Percentiles rank a stretch among this genome's conserved stretches.
Conservation (phyloP, 2,888 invertebrate species). For the Tetragonula carbonaria region DNA sequence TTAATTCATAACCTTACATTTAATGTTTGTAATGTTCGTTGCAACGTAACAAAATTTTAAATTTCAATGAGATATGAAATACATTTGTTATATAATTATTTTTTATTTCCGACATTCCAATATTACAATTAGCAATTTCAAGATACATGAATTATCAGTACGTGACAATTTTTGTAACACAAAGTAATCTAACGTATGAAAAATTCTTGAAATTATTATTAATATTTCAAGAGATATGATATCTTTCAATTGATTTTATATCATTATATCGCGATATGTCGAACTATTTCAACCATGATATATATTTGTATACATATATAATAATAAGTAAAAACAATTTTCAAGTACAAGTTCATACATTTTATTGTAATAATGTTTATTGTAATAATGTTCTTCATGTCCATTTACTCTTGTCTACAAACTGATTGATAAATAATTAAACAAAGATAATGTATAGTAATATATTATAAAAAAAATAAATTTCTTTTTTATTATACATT, state of each 20-base stretch:
- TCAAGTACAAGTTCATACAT: neutral
- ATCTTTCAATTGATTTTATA: neutral
- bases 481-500: neutral
- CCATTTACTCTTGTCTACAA: neutral
- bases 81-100: neutral
- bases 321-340: neutral
- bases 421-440: neutral
- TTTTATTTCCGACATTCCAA: neutral
- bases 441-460: neutral
- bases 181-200: neutral
- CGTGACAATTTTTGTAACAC: neutral
- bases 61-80: neutral
- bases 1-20: neutral
- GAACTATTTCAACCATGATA: neutral
- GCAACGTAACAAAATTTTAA: neutral
- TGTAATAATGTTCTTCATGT: neutral
- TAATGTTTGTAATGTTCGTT: constrained; percentile 11
- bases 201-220: neutral
- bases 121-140: neutral
- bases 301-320: neutral
- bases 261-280: neutral
- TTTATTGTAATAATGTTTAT: neutral
- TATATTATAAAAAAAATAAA: neutral
- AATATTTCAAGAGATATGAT: neutral
- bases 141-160: neutral